Conservation (phyloP, 1,140 invertebrate species). For the Apocrypta bakeri region DNA sequence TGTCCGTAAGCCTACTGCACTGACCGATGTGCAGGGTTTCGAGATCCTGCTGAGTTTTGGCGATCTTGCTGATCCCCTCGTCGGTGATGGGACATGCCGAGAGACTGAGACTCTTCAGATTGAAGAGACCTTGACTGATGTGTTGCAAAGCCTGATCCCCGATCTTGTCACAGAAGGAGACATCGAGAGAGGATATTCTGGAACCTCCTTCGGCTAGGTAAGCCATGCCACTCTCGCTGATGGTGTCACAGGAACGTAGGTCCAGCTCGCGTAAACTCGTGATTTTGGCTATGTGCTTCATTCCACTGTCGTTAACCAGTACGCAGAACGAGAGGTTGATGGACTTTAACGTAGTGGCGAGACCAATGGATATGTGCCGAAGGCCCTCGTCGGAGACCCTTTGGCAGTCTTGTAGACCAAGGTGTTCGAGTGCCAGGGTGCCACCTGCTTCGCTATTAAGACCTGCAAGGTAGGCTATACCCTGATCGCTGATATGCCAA, state of each 20-base stretch:
- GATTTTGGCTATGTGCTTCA: constrained; percentile 92
- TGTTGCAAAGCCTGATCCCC: constrained; percentile 91
- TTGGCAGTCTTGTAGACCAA: constrained; percentile 96
- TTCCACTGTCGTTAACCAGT: constrained; percentile 91
- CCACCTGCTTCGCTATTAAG: constrained; percentile 80
- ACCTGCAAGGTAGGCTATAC: constrained; percentile 90
- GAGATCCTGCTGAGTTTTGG: constrained; percentile 87
- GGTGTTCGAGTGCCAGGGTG: constrained; percentile 84
- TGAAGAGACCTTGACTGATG: constrained; percentile 90
- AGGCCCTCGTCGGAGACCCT: constrained; percentile 93
- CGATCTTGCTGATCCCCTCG: constrained; percentile 90
- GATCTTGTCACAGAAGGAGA: constrained; percentile 97
- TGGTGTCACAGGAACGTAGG: constrained; percentile 93
- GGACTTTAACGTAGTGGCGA: constrained; percentile 85
- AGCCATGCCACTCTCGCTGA: constrained; percentile 92
- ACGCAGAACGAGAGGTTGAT: constrained; percentile 97
- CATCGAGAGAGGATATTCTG: constrained; percentile 86
- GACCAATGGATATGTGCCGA: constrained; percentile 86
- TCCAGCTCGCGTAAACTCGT: constrained; percentile 89
- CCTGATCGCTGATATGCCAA: constrained; percentile 92
- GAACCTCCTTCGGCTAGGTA: constrained; percentile 92
- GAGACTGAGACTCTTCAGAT: constrained; percentile 87
- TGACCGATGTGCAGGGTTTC: constrained; percentile 95
- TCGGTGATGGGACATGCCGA: constrained; percentile 94
- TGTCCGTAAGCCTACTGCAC: constrained; percentile 91